Evolutionary conservation across 2,797 vertebrate genomes (phyloP), one percentile per base, ranked within the genome.

Genomic region (Enteromius paludinosus): DNA sequence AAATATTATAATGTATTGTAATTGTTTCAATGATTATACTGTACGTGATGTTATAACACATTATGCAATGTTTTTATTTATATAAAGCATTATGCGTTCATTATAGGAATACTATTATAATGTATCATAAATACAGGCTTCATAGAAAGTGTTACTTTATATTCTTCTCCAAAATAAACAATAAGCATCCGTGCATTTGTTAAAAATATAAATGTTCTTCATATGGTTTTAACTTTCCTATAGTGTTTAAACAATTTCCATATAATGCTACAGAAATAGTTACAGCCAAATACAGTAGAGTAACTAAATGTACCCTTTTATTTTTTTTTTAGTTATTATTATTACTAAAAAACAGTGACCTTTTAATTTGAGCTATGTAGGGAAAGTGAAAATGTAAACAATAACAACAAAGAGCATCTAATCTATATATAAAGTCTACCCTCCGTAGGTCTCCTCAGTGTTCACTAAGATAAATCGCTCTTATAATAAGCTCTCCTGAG

Each of bases 401-500:
- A 33, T 25, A 62, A 71, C 54, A 71, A 45, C 54, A 49, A 23
- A 71, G 18, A 33, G 25, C 0, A 3, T 59, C 25, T 71, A 23
- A 62, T 79, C 52, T 71, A 12, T 18, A 28, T 41, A 77, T n/a
- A 69, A 69, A 5, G 33, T 54, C 49, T 54, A 18, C n/a, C 47
- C 72, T 66, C 71, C 12, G 4, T 33, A 66, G 8, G 47, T 65
- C 61, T 82, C 62, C 80, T 82, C n/a, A 33, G 61, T 17, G 65
- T 17, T 18, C 47, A 20, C 49, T 41, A 30, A 23, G 5, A 9
- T 72, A 64, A 72, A 54, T 64, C 68, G 66, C 49, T 78, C 43
- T 65, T 70, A 54, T 81, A 81, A 78, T 72, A 81, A 59, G 56
- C 52, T 74, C 71, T 54, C 23, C 77, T 76, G 71, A 85, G 61